phyloP scores from a whole-genome alignment of 1,140 invertebrate genomes.

The Melitaea cinxia region DNA sequence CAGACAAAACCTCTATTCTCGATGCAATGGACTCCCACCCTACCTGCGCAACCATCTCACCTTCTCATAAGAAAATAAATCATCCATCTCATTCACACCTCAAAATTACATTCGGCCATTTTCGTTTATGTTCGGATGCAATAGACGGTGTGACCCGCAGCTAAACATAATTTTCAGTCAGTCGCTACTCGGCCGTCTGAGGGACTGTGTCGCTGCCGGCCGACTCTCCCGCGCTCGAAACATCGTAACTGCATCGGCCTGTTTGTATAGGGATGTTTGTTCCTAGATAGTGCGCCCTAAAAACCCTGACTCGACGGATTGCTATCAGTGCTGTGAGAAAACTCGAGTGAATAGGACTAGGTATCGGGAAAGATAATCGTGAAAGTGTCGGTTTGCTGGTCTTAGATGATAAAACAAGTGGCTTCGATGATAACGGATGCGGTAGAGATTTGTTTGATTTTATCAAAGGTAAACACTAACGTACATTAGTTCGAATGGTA shows the following conservation, averaged over 20 bases:
- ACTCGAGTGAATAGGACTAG: slow-evolving; percentile 42
- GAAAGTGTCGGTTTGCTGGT: slow-evolving; percentile 57
- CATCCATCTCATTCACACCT: slow-evolving; percentile 57
- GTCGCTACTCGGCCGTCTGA: slow-evolving; percentile 62
- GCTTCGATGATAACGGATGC: slow-evolving; percentile 51
- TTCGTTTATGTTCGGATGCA: slow-evolving; percentile 75
- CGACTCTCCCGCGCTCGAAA: slow-evolving; percentile 56
- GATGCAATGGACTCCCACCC: slow-evolving; percentile 65
- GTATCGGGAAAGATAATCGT: slow-evolving; percentile 36
- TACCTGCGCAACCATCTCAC: slow-evolving; percentile 55
- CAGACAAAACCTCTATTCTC: slow-evolving; percentile 56
- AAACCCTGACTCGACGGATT: slow-evolving; percentile 54
- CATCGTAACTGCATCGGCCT: slow-evolving; percentile 52
- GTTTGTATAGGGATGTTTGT: slow-evolving; percentile 67
- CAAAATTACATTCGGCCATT: slow-evolving; percentile 72
- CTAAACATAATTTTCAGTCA: slow-evolving; percentile 66
- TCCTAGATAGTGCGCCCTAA: slow-evolving; percentile 63
- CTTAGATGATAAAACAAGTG: slow-evolving; percentile 36
- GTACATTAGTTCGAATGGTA: slow-evolving; percentile 49
- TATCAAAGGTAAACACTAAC: slow-evolving; percentile 60
- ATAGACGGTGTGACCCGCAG: slow-evolving; percentile 65
- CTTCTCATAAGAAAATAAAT: slow-evolving; percentile 41
- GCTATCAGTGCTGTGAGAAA: slow-evolving; percentile 55
- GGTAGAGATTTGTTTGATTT: slow-evolving; percentile 60
- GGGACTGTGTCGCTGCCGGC: slow-evolving; percentile 58